Base-by-base conservation (phyloP, 1,140 invertebrate species). In the Penaeus indicus region DNA sequence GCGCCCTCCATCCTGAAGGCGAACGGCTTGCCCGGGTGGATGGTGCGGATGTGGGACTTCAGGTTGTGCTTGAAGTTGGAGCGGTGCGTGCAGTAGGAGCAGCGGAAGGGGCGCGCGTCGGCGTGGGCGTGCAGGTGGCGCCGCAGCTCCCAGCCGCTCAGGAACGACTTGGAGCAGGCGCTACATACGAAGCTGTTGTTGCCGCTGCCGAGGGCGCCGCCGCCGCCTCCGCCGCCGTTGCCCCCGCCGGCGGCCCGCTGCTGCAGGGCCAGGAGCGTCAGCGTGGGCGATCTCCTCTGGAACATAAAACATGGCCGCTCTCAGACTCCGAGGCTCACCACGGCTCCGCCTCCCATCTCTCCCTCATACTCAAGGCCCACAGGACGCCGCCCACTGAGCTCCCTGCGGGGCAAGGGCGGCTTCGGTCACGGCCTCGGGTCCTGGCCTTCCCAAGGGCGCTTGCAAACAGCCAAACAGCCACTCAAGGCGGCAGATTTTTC, bases 91-190 rank as follows among this genome's bases (percentile, higher is more conserved):
- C 94, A 95, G 78, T 93, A 92, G 82, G 93, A 92, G 90, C 94
- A 95, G 87, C 92, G 92, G 91, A 94, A 94, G 10, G 94, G 94
- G 72, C 93, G 91, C 91, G 94, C 94, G 1, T 94, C 91, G 0
- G 93, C 93, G 86, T 93, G 93, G 25, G 91, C 91, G 25, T 92
- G 90, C 87, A 92, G 91, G 90, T 93, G 92, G 32, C 92, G 84
- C 60, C 91, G 88, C 42, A 92, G 81, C 25, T 91, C 91, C 90
- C 90, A 91, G 19, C 88, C 80, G 27, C 86, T 91, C 85, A 89
- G 77, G 86, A 91, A 91, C 8, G 79, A 47, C 84, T 91, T 91
- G 85, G 62, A 84, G 75, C 90, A 91, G 38, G 88, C 75, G 63
- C 60, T 87, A 75, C 90, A 91, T 10, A 83, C 47, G 67, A 86